Evolutionary conservation across 2,797 vertebrate species (phyloP).

Genomic region (Girardinus metallicus): DNA sequence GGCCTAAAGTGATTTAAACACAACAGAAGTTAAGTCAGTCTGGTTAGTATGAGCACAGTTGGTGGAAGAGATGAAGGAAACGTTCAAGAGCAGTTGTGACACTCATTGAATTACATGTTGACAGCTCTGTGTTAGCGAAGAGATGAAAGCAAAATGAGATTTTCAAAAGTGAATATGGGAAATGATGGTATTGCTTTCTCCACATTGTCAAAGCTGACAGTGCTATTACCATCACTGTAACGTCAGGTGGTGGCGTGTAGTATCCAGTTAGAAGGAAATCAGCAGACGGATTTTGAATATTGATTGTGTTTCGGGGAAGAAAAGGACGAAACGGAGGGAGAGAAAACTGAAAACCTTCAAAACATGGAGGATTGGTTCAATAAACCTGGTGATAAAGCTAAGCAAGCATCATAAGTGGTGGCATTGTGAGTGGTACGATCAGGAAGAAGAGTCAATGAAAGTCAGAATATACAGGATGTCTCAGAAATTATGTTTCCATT

Average conservation of each 20-base stretch:
- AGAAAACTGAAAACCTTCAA: neutral
- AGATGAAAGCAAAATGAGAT: constrained; percentile 79
- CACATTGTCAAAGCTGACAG: constrained; percentile 76
- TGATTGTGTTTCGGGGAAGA: constrained; percentile 51
- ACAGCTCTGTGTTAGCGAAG: constrained; percentile 70
- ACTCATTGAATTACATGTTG: constrained; percentile 74
- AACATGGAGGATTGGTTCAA: neutral
- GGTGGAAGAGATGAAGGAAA: constrained; percentile 49
- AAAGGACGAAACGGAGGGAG: constrained; percentile 6
- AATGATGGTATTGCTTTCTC: constrained; percentile 74
- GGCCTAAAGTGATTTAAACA: constrained; percentile 34
- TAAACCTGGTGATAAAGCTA: neutral
- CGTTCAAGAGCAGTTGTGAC: constrained; percentile 54
- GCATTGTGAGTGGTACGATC: neutral
- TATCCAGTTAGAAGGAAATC: constrained; percentile 55
- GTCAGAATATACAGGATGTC: too few relatives aligned
- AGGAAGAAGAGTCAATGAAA: too few relatives aligned
- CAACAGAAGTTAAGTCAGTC: constrained; percentile 23
- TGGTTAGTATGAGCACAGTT: constrained; percentile 9
- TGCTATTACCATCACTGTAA: constrained; percentile 65
- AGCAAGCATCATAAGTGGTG: neutral
- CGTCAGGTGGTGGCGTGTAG: constrained; percentile 57
- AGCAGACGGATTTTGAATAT: constrained; percentile 48
- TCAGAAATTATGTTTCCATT: too few relatives aligned
- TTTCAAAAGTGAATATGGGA: constrained; percentile 76